phyloP scores from a whole-genome alignment of 2,113 vertebrate genomes.

The Tachycineta bicolor region DNA sequence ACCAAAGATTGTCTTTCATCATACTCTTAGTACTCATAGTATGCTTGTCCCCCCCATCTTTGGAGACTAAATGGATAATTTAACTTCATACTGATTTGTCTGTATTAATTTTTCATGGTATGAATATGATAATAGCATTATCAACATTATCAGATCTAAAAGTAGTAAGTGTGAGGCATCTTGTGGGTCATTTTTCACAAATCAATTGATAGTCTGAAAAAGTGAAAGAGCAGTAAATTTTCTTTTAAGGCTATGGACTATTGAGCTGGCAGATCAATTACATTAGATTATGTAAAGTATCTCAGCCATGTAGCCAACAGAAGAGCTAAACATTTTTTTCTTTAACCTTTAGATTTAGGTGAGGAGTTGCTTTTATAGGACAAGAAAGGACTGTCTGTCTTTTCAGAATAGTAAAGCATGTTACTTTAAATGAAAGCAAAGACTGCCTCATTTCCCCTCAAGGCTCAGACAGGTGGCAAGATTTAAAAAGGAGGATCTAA shows the following conservation, averaged over 20 bases:
- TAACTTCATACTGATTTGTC: neutral
- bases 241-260: neutral
- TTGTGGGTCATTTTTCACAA: neutral
- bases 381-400: neutral
- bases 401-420: neutral
- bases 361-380: neutral
- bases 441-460: neutral
- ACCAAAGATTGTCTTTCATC: neutral
- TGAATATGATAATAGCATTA: neutral
- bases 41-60: neutral
- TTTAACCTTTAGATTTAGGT: neutral
- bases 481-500: neutral
- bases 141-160: neutral
- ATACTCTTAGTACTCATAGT: neutral
- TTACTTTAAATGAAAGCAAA: neutral
- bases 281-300: neutral
- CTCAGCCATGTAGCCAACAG: neutral
- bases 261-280: neutral
- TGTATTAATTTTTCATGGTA: neutral
- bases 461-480: neutral
- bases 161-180: neutral
- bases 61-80: neutral
- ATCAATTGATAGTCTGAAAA: neutral
- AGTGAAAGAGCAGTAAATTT: neutral
- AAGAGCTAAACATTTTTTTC: neutral